These are phyloP conservation scores for Epinephelus moara DNA, from an alignment of 2,113 vertebrate genomes.

Conservation along the genomic window DNA sequence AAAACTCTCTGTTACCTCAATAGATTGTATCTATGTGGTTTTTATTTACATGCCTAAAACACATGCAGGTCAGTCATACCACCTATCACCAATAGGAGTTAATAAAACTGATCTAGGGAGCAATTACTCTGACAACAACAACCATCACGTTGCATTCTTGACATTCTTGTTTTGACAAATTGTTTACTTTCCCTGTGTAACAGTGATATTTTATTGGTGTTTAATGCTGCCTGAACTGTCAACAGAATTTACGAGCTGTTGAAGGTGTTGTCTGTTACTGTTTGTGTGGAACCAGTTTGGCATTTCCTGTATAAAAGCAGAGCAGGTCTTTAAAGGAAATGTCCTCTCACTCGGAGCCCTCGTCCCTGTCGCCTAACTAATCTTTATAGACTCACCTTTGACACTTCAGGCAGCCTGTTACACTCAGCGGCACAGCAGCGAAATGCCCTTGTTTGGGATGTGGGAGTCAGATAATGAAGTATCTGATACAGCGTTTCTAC, in stretches of 20 bases:
- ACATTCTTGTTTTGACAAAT: slow-evolving; percentile 39
- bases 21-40: slow-evolving; percentile 51
- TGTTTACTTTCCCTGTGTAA: slow-evolving; percentile 21
- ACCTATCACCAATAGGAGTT: background rate
- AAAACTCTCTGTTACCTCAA: slow-evolving; percentile 9
- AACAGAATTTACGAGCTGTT: slow-evolving; percentile 75
- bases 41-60: slow-evolving; percentile 55
- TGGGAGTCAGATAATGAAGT: slow-evolving; percentile 43
- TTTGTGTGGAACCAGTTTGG: slow-evolving; percentile 78
- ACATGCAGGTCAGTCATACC: slow-evolving; percentile 33
- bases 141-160: slow-evolving; percentile 43
- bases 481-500: slow-evolving; percentile 18
- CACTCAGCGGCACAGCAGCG: slow-evolving; percentile 28
- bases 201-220: slow-evolving; percentile 52
- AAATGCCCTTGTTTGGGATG: slow-evolving; percentile 61
- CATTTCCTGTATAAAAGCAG: slow-evolving; percentile 83
- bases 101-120: slow-evolving; percentile 32
- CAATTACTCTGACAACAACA: background rate
- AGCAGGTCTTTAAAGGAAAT: slow-evolving; percentile 75
- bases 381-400: slow-evolving; percentile 80
- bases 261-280: slow-evolving; percentile 76
- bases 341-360: slow-evolving; percentile 67
- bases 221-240: slow-evolving; percentile 62
- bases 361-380: slow-evolving; percentile 74
- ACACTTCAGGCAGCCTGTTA: slow-evolving; percentile 62